These are phyloP conservation scores for Caenorhabditis virilis DNA, from an alignment of 2,888 invertebrate genomes.

Conservation along the genomic window DNA sequence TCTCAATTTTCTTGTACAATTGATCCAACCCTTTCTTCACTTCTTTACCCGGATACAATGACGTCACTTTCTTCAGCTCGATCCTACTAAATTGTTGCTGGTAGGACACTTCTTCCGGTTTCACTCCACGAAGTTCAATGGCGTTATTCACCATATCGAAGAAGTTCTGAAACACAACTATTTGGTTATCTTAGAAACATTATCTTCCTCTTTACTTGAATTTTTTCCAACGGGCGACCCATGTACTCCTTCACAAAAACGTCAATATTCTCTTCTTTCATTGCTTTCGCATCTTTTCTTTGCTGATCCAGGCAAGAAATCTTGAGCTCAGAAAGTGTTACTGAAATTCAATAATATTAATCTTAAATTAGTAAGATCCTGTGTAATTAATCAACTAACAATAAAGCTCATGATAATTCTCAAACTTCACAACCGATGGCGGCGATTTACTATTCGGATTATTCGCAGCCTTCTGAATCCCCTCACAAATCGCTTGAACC, in stretches of 20 bases:
- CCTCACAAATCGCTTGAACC: constrained; percentile 78
- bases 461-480: constrained; percentile 79
- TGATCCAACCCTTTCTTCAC: constrained; percentile 65
- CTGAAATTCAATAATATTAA: constrained; percentile 47
- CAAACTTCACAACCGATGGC: constrained; percentile 87
- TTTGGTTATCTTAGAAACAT: no score
- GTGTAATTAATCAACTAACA: constrained; percentile 69
- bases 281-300: constrained; percentile 86
- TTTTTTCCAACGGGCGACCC: constrained; percentile 87
- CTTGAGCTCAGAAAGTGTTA: constrained; percentile 81
- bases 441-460: constrained; percentile 87
- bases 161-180: constrained; percentile 77
- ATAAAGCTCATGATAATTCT: constrained; percentile 93
- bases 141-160: constrained; percentile 94
- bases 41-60: constrained; percentile 89
- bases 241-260: constrained; percentile 92
- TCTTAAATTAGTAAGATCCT: no score
- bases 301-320: constrained; percentile 84
- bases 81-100: constrained; percentile 96
- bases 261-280: constrained; percentile 86
- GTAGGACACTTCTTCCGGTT: constrained; percentile 94
- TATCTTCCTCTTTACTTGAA: constrained; percentile 76
- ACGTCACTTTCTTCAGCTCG: constrained; percentile 90
- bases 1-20: constrained; percentile 78
- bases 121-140: constrained; percentile 85